Conservation (phyloP, 2,888 invertebrate genomes). For the Trachelus tabidus region DNA sequence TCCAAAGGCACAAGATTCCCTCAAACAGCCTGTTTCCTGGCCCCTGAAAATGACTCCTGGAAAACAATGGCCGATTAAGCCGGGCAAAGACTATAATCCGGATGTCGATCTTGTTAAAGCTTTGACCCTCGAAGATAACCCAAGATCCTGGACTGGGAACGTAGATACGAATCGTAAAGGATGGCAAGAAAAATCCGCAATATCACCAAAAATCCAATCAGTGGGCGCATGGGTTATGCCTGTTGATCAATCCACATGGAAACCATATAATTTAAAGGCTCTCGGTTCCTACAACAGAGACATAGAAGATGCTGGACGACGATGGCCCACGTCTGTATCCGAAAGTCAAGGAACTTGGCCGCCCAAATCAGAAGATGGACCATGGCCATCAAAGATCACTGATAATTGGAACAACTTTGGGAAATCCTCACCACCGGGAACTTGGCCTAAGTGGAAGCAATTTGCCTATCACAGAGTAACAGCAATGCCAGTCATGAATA, state of each 20-base stretch:
- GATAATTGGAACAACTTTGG: conserved; percentile 47
- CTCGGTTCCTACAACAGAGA: conserved; percentile 16
- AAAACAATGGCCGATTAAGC: not conserved
- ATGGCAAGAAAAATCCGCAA: conserved; percentile 31
- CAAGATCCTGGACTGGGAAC: conserved; percentile 15
- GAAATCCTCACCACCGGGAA: conserved; percentile 32
- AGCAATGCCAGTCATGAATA: conserved; percentile 46
- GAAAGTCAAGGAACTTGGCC: conserved; percentile 28
- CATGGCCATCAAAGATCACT: conserved; percentile 32
- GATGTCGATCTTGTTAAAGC: not conserved
- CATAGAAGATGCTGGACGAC: conserved; percentile 12
- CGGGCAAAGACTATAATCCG: not conserved
- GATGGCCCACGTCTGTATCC: conserved; percentile 26
- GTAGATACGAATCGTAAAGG: conserved; percentile 23
- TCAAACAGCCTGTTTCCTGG: not conserved
- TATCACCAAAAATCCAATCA: conserved; percentile 44
- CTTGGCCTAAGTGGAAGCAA: conserved; percentile 60
- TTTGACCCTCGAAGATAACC: not conserved
- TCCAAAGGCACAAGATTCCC: not conserved
- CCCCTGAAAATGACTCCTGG: not conserved
- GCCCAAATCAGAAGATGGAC: conserved; percentile 21
- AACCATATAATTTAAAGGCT: conserved; percentile 40
- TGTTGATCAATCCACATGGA: conserved; percentile 48
- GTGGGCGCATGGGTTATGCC: conserved; percentile 48
- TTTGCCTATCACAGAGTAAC: conserved; percentile 60